Evolutionary conservation across 2,113 vertebrate species (phyloP).

Genomic region (Lucifuga dentata): DNA sequence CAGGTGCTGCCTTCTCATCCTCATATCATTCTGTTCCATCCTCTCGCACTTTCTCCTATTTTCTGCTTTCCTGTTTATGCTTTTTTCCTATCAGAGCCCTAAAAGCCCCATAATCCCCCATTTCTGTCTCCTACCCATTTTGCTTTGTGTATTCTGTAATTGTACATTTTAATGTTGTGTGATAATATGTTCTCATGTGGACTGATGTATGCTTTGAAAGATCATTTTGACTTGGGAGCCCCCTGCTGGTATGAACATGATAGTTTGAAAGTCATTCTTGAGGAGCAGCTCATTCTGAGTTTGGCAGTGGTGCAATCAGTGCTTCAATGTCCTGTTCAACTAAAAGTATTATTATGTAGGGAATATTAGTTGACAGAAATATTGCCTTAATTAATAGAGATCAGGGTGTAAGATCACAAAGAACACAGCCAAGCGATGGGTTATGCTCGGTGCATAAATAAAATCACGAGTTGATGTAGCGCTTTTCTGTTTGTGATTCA

Average conservation of each 20-base stretch:
- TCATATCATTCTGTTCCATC: constrained; percentile 9
- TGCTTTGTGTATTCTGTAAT: not conserved
- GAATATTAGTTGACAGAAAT: no score
- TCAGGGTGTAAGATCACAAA: no score
- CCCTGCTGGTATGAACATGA: constrained; percentile 46
- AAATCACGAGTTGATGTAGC: no score
- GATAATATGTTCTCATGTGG: not conserved
- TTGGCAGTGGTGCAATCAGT: not conserved
- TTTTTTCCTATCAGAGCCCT: not conserved
- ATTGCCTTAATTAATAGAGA: no score
- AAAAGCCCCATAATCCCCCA: not conserved
- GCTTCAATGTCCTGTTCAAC: no score
- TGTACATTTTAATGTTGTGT: not conserved
- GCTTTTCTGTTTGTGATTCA: no score
- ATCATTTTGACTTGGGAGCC: constrained; percentile 43
- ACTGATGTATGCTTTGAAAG: not conserved
- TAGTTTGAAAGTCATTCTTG: not conserved
- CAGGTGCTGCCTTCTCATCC: constrained; percentile 85
- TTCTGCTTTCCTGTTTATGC: not conserved
- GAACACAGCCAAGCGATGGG: no score
- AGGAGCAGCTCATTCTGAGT: not conserved
- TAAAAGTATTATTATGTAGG: no score
- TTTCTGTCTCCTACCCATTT: not conserved
- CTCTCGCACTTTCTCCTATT: not conserved
- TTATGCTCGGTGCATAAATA: no score